Evolutionary conservation across 2,797 vertebrate genomes (phyloP), one percentile per base, ranked within the genome.

Genomic region (Sebastes trivittatus): DNA sequence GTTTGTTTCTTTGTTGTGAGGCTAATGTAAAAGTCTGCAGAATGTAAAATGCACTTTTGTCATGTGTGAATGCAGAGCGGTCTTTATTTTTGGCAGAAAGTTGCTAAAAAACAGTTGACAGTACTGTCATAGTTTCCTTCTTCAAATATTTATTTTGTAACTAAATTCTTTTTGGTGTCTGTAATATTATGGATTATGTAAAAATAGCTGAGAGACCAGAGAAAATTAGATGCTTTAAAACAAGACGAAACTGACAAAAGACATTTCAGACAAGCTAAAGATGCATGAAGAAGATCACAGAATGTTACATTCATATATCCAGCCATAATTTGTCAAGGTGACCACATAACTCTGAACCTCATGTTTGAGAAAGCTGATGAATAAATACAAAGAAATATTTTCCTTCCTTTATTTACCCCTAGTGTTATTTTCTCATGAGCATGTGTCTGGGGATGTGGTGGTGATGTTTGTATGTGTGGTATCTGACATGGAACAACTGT

Each of bases 331-430:
- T 89, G 78, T 91, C 78, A 34, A 75, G 46, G 72, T 81, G 80
- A 77, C 52, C 34, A 72, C 78, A 70, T 78, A 68, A 68, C 34
- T 80, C 42, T 76, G 32, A 64, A 77, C 52, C 77, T 81, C 65
- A 54, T 80, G 82, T 92, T 86, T 88, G 86, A 81, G 70, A 90
- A 92, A 90, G 88, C 86, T 88, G 90, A 91, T 87, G 64, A 88
- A 93, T 93, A 93, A 94, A 93, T 78, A 89, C 77, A 93, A 91
- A 95, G 78, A 83, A 83, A 91, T 94, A 94, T 95, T 95, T 95
- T 95, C 88, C 88, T 95, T 94, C 89, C 90, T 88, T 92, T 87
- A 92, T 69, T 72, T 78, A 63, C 29, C n/a, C 14, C 1, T 71
- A 49, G 60, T 73, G 27, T 29, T 55, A 14, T 80, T 89, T 82